These are phyloP conservation scores for Mycteria americana DNA, from an alignment of 2,797 vertebrate genomes.

Conservation along the genomic window DNA sequence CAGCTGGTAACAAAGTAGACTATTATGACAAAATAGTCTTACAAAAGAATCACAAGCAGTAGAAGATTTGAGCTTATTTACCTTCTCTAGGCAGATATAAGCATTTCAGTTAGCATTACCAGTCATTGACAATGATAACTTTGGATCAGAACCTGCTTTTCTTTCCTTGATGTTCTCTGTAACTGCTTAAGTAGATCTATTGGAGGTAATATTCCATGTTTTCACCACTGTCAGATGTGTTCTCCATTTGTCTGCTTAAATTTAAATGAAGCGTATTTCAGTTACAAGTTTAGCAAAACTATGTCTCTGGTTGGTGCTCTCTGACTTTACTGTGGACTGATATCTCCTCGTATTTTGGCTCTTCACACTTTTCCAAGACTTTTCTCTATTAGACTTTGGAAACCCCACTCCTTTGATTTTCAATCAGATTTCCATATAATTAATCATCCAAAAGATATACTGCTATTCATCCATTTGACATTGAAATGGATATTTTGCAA, in stretches of 20 bases:
- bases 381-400: background rate
- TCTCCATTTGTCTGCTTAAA: background rate
- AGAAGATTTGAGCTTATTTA: background rate
- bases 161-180: background rate
- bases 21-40: background rate
- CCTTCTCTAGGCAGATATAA: background rate
- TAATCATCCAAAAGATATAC: background rate
- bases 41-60: background rate
- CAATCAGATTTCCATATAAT: background rate
- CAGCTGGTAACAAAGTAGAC: background rate
- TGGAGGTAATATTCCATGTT: background rate
- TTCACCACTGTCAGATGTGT: background rate
- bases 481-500: background rate
- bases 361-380: background rate
- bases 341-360: background rate
- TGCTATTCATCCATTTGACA: background rate
- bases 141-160: background rate
- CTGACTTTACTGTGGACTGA: background rate
- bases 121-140: background rate
- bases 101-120: background rate
- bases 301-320: background rate
- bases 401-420: background rate
- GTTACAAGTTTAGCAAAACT: slow-evolving; percentile 3
- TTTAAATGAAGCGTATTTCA: background rate
- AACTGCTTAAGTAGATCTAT: slow-evolving; percentile 2